Conservation (phyloP, 2,113 vertebrate species). For the Xyliphius kryptos region DNA sequence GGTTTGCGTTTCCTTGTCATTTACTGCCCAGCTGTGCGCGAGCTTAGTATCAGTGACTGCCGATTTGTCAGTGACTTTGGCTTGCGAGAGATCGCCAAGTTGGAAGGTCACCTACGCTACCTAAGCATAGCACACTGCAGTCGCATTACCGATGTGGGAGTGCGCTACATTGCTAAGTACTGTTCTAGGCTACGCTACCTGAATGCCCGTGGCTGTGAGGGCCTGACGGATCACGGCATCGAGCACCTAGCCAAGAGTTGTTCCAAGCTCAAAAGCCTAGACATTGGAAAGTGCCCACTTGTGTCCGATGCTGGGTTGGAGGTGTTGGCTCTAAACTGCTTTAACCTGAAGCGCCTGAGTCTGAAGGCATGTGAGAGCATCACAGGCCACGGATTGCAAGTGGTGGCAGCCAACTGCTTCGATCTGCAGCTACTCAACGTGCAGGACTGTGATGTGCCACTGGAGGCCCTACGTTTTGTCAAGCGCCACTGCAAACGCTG, state of each 20-base stretch:
- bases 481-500: constrained; percentile 84
- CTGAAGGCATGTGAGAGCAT: constrained; percentile 83
- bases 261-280: constrained; percentile 79
- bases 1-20: constrained; percentile 82
- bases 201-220: constrained; percentile 82
- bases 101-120: constrained; percentile 77
- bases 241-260: constrained; percentile 86
- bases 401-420: constrained; percentile 84
- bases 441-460: constrained; percentile 81
- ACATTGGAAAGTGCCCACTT: constrained; percentile 82
- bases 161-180: constrained; percentile 82
- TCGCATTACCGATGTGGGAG: constrained; percentile 78
- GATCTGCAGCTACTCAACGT: constrained; percentile 84
- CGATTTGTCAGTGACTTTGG: constrained; percentile 83
- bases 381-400: constrained; percentile 78
- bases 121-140: constrained; percentile 84
- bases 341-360: constrained; percentile 81
- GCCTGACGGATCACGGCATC: constrained; percentile 82
- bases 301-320: constrained; percentile 80
- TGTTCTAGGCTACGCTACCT: constrained; percentile 84
- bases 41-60: constrained; percentile 83
- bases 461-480: constrained; percentile 80
- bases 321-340: constrained; percentile 82
- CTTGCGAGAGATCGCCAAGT: constrained; percentile 80
- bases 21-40: constrained; percentile 76